Evolutionary conservation across 2,797 vertebrate species (phyloP), one percentile per base, ranked within the genome.

Genomic region (Betta splendens): DNA sequence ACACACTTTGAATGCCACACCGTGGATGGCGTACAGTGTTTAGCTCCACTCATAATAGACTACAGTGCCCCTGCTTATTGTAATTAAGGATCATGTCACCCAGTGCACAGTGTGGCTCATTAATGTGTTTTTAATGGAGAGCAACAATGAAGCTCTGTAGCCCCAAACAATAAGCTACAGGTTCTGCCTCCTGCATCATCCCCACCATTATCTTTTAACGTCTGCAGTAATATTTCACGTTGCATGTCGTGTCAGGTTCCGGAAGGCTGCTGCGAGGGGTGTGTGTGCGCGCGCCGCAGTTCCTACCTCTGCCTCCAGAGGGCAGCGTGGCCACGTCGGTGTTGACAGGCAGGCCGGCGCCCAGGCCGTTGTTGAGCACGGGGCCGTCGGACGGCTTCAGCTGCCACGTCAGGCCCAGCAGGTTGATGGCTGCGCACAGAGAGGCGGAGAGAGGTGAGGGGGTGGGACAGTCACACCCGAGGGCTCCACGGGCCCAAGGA

Each of bases 351-450:
- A 92, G 73, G 60, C 94, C 93, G 4, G 85, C 78, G 86, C 94
- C 92, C 81, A 95, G 88, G 51, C 95, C 92, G 88, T 97, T 98
- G 94, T 93, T 95, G 87, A 98, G 92, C 84, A 96, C 93, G 48
- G 94, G 96, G 89, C 93, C 92, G 64, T 96, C 95, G 70, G 95
- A 94, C 12, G 95, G 94, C 87, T 93, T 96, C 73, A 99, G 93
- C 90, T 95, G 96, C 96, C 97, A 99, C 70, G 96, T 97, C 77
- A 99, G 92, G 77, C 96, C 96, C 77, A 98, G 93, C 89, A 97
- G 90, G 87, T 96, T 95, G 94, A 96, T 95, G 42, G 94, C 96
- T 98, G 87, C 72, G 89, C 86, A 77, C 83, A 91, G 88, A 89
- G 89, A 76, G 69, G 91, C 1, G 43, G 39, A 73, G 49, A 54